phyloP scores from a whole-genome alignment of 2,797 vertebrate species.

The Antrozous pallidus region DNA sequence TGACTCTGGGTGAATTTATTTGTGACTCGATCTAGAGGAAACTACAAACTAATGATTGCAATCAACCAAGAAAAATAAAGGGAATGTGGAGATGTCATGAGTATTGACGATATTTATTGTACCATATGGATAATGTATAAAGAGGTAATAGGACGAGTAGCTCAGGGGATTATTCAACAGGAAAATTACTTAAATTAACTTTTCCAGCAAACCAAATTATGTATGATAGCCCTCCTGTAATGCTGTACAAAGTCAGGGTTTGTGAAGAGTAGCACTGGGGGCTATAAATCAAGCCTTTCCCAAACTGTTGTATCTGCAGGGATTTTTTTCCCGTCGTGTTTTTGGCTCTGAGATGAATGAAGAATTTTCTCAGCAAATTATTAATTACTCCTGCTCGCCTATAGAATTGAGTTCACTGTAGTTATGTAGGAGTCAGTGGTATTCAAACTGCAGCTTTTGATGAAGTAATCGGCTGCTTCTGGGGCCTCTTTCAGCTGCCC shows the following conservation, averaged over 20 bases:
- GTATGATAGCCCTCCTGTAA: slow-evolving; percentile 63
- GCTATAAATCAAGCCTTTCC: slow-evolving; percentile 49
- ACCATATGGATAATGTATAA: slow-evolving; percentile 68
- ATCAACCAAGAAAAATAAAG: slow-evolving; percentile 62
- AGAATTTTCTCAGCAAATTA: slow-evolving; percentile 77
- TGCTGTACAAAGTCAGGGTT: slow-evolving; percentile 62
- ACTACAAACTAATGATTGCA: slow-evolving; percentile 59
- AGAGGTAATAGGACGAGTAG: slow-evolving; percentile 54
- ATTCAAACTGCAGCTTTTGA: slow-evolving; percentile 82
- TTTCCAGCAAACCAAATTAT: slow-evolving; percentile 70
- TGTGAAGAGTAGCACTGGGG: slow-evolving; percentile 61
- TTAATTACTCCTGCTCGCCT: slow-evolving; percentile 79
- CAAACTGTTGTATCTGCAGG: slow-evolving; percentile 53
- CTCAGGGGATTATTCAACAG: slow-evolving; percentile 72
- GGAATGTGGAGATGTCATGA: slow-evolving; percentile 45
- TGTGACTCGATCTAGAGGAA: not conserved
- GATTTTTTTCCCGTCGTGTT: slow-evolving; percentile 38
- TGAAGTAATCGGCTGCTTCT: slow-evolving; percentile 83
- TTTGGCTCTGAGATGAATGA: slow-evolving; percentile 68
- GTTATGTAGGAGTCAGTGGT: slow-evolving; percentile 80
- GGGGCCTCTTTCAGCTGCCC: slow-evolving; percentile 88
- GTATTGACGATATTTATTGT: slow-evolving; percentile 68
- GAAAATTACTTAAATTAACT: slow-evolving; percentile 77
- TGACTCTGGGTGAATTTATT: slow-evolving; percentile 54
- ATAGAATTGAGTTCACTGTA: slow-evolving; percentile 74